Evolutionary conservation across 1,140 invertebrate species (phyloP).

Genomic region (Choristoneura fumiferana): DNA sequence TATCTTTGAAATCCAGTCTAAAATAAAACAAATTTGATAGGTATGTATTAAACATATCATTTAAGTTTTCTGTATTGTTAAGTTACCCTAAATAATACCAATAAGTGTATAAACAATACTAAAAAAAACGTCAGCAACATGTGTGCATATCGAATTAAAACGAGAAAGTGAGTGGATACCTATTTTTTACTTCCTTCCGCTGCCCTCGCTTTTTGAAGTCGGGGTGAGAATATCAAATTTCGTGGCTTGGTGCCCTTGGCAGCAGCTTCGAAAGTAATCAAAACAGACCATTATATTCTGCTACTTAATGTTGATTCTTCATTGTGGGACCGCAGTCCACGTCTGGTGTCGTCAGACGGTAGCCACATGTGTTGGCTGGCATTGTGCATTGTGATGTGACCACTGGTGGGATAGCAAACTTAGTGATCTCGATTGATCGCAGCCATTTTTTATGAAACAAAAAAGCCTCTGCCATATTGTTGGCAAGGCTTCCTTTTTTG

Average conservation of each 20-base stretch:
- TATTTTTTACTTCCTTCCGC: constrained; percentile 75
- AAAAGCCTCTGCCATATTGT: constrained; percentile 49
- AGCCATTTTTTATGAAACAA: constrained; percentile 42
- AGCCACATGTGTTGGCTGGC: constrained; percentile 66
- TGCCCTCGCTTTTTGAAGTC: constrained; percentile 69
- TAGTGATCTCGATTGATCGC: constrained; percentile 61
- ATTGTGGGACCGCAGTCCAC: background rate
- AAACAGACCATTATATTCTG: no score
- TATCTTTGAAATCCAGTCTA: no score
- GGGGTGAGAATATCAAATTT: constrained; percentile 70
- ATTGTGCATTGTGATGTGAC: constrained; percentile 66
- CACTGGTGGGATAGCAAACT: constrained; percentile 47
- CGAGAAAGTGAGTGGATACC: constrained; percentile 66
- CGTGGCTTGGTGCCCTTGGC: constrained; percentile 25
- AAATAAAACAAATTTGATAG: no score
- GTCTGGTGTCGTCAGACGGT: constrained; percentile 50
- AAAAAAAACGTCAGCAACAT: constrained; percentile 48
- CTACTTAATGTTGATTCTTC: no score
- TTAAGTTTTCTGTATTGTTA: no score
- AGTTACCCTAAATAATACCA: no score
- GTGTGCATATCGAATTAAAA: constrained; percentile 49
- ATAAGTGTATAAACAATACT: constrained; percentile 19
- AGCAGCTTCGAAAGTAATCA: no score
- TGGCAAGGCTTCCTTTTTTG: constrained; percentile 63
- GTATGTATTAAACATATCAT: no score